Conservation (phyloP, 2,888 invertebrate species). For the Noctuana brunneofusca region DNA sequence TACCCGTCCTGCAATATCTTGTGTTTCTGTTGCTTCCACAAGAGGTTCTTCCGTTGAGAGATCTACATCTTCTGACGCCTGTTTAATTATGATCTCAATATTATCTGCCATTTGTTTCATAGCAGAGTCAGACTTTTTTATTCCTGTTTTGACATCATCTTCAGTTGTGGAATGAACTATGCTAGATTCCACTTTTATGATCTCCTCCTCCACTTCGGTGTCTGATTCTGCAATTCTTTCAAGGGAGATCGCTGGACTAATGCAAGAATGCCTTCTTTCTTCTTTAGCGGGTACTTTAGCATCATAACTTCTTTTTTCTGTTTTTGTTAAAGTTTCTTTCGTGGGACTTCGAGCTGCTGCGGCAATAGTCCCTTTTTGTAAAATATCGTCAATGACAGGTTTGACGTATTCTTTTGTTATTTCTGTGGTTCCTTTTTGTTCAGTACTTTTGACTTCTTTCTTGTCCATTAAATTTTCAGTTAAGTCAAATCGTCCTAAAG, state of each 20-base stretch:
- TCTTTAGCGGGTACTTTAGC: conserved; percentile 75
- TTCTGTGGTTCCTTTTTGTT: conserved; percentile 59
- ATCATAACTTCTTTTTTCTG: conserved; percentile 73
- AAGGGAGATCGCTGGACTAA: conserved; percentile 75
- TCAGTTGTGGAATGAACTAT: conserved; percentile 36
- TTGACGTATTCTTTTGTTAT: conserved; percentile 73
- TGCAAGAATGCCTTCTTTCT: conserved; percentile 75
- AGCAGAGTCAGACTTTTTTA: conserved; percentile 76
- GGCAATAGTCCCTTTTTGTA: conserved; percentile 68
- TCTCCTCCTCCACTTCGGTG: conserved; percentile 72
- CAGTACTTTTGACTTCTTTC: conserved; percentile 52
- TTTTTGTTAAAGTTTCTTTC: conserved; percentile 64
- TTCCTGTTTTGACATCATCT: conserved; percentile 45
- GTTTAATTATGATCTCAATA: conserved; percentile 78
- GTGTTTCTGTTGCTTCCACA: conserved; percentile 48
- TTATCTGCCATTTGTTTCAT: conserved; percentile 81
- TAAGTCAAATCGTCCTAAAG: conserved; percentile 67
- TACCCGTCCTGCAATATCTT: conserved; percentile 65
- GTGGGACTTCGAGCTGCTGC: conserved; percentile 68
- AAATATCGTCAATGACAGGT: conserved; percentile 72
- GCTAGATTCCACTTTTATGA: conserved; percentile 44
- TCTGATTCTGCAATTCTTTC: conserved; percentile 78
- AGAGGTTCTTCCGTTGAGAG: conserved; percentile 67
- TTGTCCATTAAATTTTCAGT: conserved; percentile 49
- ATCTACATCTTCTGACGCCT: conserved; percentile 76